These are phyloP conservation scores for Tethya wilhelma DNA, from an alignment of 37 sponge, comb jelly and placozoan genomes.

Conservation along the genomic window DNA sequence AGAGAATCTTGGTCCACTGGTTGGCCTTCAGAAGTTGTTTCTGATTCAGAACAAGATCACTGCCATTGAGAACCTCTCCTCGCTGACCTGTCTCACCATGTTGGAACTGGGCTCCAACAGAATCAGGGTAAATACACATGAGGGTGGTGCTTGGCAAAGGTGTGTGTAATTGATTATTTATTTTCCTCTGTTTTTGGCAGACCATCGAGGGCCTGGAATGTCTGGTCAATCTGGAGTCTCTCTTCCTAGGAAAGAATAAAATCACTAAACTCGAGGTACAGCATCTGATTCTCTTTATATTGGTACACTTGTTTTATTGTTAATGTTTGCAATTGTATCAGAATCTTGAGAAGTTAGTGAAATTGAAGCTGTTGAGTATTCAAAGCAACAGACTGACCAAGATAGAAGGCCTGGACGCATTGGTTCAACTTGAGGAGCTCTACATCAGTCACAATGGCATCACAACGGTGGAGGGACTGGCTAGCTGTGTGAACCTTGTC, in stretches of 20 bases:
- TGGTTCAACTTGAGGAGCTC: conserved; percentile 77
- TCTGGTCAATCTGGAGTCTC: conserved; percentile 78
- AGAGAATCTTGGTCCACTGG: conserved; percentile 57
- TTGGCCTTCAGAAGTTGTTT: conserved; percentile 69
- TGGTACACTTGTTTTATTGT: background rate
- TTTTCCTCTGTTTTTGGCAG: conserved; percentile 21
- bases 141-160: background rate
- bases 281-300: background rate
- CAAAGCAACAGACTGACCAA: conserved; percentile 82
- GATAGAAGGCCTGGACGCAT: conserved; percentile 75
- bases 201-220: conserved; percentile 83
- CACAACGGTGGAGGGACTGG: conserved; percentile 71
- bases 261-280: conserved; percentile 80
- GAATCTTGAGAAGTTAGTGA: conserved; percentile 64
- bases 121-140: conserved; percentile 65
- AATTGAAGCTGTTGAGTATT: conserved; percentile 70
- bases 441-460: conserved; percentile 92
- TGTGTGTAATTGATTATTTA: background rate
- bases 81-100: conserved; percentile 71
- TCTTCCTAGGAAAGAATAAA: conserved; percentile 89
- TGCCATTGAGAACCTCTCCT: conserved; percentile 57
- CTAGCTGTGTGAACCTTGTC: conserved; percentile 46
- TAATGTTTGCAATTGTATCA: conserved; percentile 9
- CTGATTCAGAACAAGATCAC: conserved; percentile 90
- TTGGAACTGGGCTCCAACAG: conserved; percentile 89